Evolutionary conservation across 2,113 vertebrate genomes (phyloP).

Genomic region (Conger conger): DNA sequence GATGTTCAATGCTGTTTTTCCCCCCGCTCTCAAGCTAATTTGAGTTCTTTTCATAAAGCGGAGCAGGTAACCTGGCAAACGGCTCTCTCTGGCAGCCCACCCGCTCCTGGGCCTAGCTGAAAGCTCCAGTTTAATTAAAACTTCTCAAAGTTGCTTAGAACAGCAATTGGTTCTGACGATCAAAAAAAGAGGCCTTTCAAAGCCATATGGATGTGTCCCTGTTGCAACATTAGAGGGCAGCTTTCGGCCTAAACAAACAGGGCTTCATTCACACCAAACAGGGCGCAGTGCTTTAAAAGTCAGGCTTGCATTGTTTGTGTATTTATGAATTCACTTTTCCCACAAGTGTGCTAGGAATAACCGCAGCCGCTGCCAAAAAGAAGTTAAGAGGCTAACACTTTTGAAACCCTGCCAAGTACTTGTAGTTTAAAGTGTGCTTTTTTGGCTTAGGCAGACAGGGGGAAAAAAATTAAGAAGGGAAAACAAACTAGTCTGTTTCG

Average conservation of each 20-base stretch:
- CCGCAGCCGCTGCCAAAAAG: not conserved
- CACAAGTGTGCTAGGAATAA: not conserved
- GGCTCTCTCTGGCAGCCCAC: not conserved
- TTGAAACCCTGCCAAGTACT: slow-evolving; percentile 7
- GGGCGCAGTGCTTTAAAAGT: slow-evolving; percentile 7
- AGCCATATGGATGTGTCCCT: slow-evolving; percentile 15
- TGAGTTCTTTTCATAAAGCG: not conserved
- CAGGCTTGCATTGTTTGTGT: not conserved
- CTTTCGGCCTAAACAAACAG: not conserved
- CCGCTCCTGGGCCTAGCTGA: not conserved
- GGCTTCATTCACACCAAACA: not conserved
- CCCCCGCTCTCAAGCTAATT: not conserved
- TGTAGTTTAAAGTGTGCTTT: not conserved
- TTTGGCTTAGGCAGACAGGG: not conserved
- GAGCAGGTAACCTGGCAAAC: not conserved
- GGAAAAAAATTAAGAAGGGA: not conserved
- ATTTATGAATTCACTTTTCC: slow-evolving; percentile 12
- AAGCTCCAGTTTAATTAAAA: slow-evolving; percentile 13
- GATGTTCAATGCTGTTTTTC: not conserved
- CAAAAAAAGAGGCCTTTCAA: slow-evolving; percentile 8
- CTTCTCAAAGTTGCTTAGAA: slow-evolving; percentile 23
- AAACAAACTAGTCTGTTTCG: slow-evolving; percentile 4
- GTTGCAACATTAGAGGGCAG: slow-evolving; percentile 7
- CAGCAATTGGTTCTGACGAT: slow-evolving; percentile 22
- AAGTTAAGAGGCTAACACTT: not conserved